phyloP scores from a whole-genome alignment of 2,113 vertebrate genomes.

The Mesocricetus auratus region DNA sequence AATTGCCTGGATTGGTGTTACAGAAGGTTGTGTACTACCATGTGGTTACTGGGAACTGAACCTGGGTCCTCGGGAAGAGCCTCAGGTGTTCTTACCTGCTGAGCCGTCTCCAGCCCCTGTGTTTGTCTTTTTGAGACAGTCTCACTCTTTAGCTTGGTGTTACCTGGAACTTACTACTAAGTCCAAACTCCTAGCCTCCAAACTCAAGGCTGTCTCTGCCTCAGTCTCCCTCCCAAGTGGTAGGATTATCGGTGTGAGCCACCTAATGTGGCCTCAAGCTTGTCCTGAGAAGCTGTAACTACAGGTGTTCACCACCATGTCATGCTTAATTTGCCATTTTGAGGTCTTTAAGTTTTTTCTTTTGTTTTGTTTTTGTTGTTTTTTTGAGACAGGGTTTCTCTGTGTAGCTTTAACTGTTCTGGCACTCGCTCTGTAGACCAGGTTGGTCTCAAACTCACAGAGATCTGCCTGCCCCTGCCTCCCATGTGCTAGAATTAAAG shows the following conservation, averaged over 20 bases:
- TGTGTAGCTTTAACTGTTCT: too few species aligned
- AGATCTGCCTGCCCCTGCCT: too few species aligned
- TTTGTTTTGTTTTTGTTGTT: too few species aligned
- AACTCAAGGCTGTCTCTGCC: not conserved
- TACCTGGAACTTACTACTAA: not conserved
- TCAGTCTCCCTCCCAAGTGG: not conserved
- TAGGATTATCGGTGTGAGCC: not conserved
- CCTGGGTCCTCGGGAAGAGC: not conserved
- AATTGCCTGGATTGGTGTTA: not conserved
- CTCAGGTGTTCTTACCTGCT: not conserved
- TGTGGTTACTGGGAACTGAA: not conserved
- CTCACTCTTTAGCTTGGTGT: not conserved
- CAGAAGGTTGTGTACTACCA: not conserved
- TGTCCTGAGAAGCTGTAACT: not conserved
- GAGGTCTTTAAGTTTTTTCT: not conserved
- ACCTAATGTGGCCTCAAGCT: too few species aligned
- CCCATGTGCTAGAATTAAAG: too few species aligned
- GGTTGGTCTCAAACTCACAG: too few species aligned
- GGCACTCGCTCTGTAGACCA: too few species aligned
- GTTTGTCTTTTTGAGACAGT: not conserved
- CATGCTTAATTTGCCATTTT: not conserved
- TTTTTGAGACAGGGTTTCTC: too few species aligned
- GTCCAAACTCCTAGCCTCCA: not conserved
- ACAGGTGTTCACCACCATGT: not conserved
- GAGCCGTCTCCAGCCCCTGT: not conserved